Percentiles rank a stretch among this genome's conserved stretches.
phyloP scores from a whole-genome alignment of 92 coral and sea anemone species.

The Siderastrea radians region DNA sequence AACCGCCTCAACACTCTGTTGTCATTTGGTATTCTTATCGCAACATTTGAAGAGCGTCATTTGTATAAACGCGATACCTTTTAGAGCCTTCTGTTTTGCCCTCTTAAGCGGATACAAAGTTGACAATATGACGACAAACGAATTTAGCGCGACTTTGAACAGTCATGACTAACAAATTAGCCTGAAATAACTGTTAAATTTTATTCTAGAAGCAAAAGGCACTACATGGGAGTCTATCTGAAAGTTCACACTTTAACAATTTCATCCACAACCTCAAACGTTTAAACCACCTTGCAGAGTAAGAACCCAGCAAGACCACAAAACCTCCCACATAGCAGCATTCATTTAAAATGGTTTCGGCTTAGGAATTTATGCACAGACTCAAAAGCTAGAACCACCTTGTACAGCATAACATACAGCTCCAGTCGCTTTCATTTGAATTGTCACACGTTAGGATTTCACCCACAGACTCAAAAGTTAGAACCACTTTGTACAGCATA shows the following conservation, averaged over 20 bases:
- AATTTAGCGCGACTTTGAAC: background rate
- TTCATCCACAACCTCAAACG: no score
- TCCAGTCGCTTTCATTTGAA: no score
- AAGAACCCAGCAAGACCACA: no score
- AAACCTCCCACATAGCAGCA: no score
- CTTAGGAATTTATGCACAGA: no score
- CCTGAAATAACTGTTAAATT: background rate
- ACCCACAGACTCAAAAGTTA: no score
- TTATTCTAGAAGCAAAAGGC: background rate
- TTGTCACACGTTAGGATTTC: no score
- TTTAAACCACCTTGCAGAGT: no score
- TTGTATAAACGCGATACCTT: conserved; percentile 13
- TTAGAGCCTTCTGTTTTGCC: conserved; percentile 15
- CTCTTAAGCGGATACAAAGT: conserved; percentile 2
- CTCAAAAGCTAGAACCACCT: no score
- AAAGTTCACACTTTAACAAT: background rate
- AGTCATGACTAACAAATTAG: background rate
- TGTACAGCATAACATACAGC: no score
- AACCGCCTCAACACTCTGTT: background rate
- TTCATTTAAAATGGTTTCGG: no score
- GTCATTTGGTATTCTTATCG: conserved; percentile 2
- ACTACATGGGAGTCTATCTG: background rate
- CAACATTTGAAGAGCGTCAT: conserved; percentile 5
- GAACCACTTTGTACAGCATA: no score
- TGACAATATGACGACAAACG: conserved; percentile 15